phyloP scores from a whole-genome alignment of 2,113 vertebrate genomes.

The Pithys albifrons region DNA sequence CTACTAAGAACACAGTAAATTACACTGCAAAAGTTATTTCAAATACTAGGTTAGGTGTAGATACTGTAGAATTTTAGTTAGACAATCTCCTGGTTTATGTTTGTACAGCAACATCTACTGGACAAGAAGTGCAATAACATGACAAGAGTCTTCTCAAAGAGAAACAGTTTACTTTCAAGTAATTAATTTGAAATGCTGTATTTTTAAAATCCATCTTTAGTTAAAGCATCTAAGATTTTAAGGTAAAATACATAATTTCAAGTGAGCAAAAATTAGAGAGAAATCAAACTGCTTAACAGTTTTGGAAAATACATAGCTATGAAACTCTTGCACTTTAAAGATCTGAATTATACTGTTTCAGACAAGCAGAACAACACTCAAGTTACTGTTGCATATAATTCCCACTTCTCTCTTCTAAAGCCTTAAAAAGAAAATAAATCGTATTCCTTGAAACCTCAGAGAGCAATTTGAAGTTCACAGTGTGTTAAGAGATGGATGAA shows the following conservation, averaged over 20 bases:
- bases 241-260: neutral
- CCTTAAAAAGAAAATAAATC: neutral
- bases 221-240: neutral
- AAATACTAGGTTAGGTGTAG: neutral
- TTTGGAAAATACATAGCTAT: neutral
- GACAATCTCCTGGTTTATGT: neutral
- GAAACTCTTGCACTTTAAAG: neutral
- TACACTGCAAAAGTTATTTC: neutral
- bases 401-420: neutral
- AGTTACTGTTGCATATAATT: neutral
- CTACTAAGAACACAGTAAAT: neutral
- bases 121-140: neutral
- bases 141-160: neutral
- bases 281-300: neutral
- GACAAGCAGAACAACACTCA: neutral
- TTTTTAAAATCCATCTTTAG: neutral
- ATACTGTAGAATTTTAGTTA: neutral
- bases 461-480: neutral
- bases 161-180: neutral
- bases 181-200: neutral
- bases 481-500: slow-evolving; percentile 23
- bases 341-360: neutral
- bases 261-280: neutral
- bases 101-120: slow-evolving; percentile 41
- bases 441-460: neutral